Percentiles rank a stretch among this genome's conserved stretches.
Conservation (phyloP, 2,888 invertebrate genomes). For the Xanthia icteritia region DNA sequence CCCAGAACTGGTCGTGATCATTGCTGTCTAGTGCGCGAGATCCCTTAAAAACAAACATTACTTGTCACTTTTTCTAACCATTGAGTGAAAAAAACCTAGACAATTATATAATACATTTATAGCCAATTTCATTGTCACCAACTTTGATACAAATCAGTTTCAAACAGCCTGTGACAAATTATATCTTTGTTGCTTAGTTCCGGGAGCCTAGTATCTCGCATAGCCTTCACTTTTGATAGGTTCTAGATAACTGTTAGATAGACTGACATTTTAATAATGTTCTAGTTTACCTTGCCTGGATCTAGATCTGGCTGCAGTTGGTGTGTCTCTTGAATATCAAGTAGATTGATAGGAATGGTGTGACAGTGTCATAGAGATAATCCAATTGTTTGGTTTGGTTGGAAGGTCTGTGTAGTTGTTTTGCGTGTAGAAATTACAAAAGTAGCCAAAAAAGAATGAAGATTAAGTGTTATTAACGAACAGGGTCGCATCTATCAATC, state of each 20-base stretch:
- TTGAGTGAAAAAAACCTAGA: not conserved
- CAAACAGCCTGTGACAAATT: conserved; percentile 11
- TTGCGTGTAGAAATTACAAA: not conserved
- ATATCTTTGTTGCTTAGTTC: conserved; percentile 38
- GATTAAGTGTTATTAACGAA: too few species aligned
- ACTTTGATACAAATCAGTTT: not conserved
- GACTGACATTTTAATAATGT: conserved; percentile 61
- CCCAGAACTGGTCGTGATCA: too few species aligned
- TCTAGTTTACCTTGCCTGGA: conserved; percentile 55
- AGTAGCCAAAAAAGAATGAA: too few species aligned
- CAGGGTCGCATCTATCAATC: too few species aligned
- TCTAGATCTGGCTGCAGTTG: conserved; percentile 22
- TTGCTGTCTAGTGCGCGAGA: too few species aligned
- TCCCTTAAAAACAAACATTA: too few species aligned
- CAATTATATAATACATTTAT: not conserved
- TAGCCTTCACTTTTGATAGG: conserved; percentile 56
- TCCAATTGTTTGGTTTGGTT: not conserved
- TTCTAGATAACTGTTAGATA: conserved; percentile 43
- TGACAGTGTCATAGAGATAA: not conserved
- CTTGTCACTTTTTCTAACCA: too few species aligned
- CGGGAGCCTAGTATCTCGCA: conserved; percentile 33
- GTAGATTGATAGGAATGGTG: conserved; percentile 3
- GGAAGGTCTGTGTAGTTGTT: not conserved
- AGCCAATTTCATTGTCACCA: conserved; percentile 4
- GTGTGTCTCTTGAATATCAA: conserved; percentile 22